Evolutionary conservation across 1,140 invertebrate species (phyloP), one percentile per base, ranked within the genome.

Genomic region (Philopotamus ludificatus): DNA sequence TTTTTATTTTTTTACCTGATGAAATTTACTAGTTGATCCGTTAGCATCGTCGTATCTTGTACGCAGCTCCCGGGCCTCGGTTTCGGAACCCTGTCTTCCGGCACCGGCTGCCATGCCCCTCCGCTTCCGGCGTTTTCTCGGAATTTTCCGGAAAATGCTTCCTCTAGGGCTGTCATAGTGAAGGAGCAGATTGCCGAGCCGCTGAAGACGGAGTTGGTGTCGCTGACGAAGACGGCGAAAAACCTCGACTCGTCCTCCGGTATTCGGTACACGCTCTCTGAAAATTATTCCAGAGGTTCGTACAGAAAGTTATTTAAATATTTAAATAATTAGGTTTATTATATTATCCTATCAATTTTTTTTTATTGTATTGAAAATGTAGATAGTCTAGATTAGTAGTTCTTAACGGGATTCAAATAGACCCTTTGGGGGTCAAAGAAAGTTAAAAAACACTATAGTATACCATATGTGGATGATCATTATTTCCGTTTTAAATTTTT

Each of bases 101-200:
- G 63, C 8, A 66, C 59, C 10, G 54, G 59, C 10, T 41, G 8
- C 42, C 51, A 15, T 0, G 28, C 39, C 39, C 51, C 61, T 47
- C 15, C 53, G 26, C 18, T 47, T 21, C 18, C 59, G 15, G 55
- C 25, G 16, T 25, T 39, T 39, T 58, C 60, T 8, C 42, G 28
- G 57, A 66, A 70, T n/a, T 64, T 53, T 18, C 64, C 68, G 12
- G 34, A 21, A 41, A 70, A 70, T 16, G 61, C 58, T 1, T 12
- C 21, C 8, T 53, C 61, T 12, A 70, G 20, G 20, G n/a, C 12
- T 3, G n/a, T 7, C 2, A 25, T 26, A 2, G 64, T 25, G 50
- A 54, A 70, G 15, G 47, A 28, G 39, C 68, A 70, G 26, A 70
- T 34, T 9, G 59, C 61, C n/a, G 68, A 70, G 1, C 64, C 68